phyloP scores from a whole-genome alignment of 2,797 vertebrate species.

The Sternarchorhynchus goeldii region DNA sequence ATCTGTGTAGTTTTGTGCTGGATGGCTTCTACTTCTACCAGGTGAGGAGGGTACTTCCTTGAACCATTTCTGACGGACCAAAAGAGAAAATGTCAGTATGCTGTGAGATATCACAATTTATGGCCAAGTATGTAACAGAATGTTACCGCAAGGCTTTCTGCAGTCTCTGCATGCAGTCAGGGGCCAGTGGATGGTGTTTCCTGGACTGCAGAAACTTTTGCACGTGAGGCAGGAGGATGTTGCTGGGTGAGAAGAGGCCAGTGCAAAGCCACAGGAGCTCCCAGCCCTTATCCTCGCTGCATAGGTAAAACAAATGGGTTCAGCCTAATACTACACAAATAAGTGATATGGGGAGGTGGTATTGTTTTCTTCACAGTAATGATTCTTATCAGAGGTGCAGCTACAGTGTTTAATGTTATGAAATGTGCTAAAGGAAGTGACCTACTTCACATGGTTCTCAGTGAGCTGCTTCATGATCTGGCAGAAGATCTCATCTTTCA shows the following conservation, averaged over 20 bases:
- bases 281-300: slow-evolving; percentile 97
- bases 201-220: slow-evolving; percentile 94
- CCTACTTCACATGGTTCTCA: slow-evolving; percentile 92
- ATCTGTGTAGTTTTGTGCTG: slow-evolving; percentile 99
- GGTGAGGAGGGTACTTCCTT: slow-evolving; percentile 93
- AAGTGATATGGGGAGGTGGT: background rate
- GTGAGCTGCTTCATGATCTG: slow-evolving; percentile 98
- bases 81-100: background rate
- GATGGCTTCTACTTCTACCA: slow-evolving; percentile 98
- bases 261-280: slow-evolving; percentile 95
- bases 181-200: slow-evolving; percentile 85
- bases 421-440: background rate
- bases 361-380: background rate
- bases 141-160: slow-evolving; percentile 93
- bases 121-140: background rate
- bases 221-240: slow-evolving; percentile 88
- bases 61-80: slow-evolving; percentile 83
- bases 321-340: slow-evolving; percentile 3
- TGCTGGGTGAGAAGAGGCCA: slow-evolving; percentile 93
- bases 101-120: background rate
- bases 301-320: slow-evolving; percentile 17
- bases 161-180: slow-evolving; percentile 92
- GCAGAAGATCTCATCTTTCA: slow-evolving; percentile 95
- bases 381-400: too few species aligned
- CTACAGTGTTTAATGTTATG: too few species aligned